phyloP scores from a whole-genome alignment of 1,140 invertebrate genomes.

The Rhyacophila brunnea region DNA sequence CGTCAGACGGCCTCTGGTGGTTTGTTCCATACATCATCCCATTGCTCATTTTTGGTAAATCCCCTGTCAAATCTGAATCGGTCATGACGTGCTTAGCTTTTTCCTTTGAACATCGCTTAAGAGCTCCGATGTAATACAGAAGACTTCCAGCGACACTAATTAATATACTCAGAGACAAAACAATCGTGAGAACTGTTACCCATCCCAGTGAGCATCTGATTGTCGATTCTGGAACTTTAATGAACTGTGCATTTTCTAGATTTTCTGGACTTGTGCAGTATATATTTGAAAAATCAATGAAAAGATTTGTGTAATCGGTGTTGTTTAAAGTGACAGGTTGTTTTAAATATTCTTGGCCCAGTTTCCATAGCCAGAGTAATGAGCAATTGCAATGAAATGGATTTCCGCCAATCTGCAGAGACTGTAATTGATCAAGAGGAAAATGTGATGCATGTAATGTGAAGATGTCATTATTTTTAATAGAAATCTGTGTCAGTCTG shows the following conservation, averaged over 20 bases:
- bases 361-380: slow-evolving; percentile 79
- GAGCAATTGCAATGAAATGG: slow-evolving; percentile 86
- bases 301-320: slow-evolving; percentile 44
- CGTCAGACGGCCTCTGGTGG: slow-evolving; percentile 47
- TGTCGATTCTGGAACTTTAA: slow-evolving; percentile 58
- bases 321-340: slow-evolving; percentile 42
- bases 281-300: slow-evolving; percentile 55
- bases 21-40: slow-evolving; percentile 49
- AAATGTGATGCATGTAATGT: slow-evolving; percentile 76
- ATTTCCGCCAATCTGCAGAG: slow-evolving; percentile 74
- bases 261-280: slow-evolving; percentile 56
- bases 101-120: slow-evolving; percentile 54
- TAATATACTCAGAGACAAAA: slow-evolving; percentile 56
- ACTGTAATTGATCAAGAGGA: slow-evolving; percentile 70
- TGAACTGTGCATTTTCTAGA: slow-evolving; percentile 49
- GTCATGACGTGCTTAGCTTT: slow-evolving; percentile 54
- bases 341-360: slow-evolving; percentile 57
- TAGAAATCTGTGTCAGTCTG: slow-evolving; percentile 68
- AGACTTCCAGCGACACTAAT: slow-evolving; percentile 56
- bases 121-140: slow-evolving; percentile 56
- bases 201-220: slow-evolving; percentile 61
- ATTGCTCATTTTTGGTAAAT: slow-evolving; percentile 52
- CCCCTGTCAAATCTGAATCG: slow-evolving; percentile 51
- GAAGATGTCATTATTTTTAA: slow-evolving; percentile 68
- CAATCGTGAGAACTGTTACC: slow-evolving; percentile 57